Percentiles rank a stretch among this genome's conserved stretches.
These are phyloP conservation scores for Platorchestia sp. DNA, from an alignment of 1,140 invertebrate genomes.

Conservation along the genomic window DNA sequence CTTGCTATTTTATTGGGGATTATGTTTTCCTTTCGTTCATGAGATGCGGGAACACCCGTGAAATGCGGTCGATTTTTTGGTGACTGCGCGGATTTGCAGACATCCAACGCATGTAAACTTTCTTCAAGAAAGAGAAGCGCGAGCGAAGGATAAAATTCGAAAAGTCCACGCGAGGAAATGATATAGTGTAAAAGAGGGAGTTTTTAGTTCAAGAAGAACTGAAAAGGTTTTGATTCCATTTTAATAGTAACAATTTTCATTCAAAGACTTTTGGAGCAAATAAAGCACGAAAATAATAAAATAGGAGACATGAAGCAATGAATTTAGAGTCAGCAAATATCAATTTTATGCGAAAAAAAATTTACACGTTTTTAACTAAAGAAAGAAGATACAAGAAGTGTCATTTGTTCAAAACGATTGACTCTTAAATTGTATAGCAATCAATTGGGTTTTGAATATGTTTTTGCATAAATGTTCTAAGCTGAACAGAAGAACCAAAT, in stretches of 20 bases:
- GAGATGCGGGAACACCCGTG: conserved; percentile 15
- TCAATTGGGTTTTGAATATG: too few relatives aligned
- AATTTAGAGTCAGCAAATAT: background rate
- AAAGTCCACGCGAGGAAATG: background rate
- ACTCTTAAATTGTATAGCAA: too few relatives aligned
- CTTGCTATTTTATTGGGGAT: conserved; percentile 44
- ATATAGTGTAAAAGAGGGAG: background rate
- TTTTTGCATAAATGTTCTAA: too few relatives aligned
- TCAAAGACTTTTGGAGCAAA: background rate
- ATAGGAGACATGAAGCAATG: background rate
- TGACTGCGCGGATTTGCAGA: background rate
- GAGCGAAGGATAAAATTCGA: background rate
- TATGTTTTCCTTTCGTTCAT: conserved; percentile 30
- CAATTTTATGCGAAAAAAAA: too few relatives aligned
- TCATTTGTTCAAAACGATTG: too few relatives aligned
- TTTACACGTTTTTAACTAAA: too few relatives aligned
- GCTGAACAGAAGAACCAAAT: too few relatives aligned
- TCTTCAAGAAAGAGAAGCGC: background rate
- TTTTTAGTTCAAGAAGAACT: background rate
- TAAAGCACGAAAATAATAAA: background rate
- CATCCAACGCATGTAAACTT: background rate
- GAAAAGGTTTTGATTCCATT: background rate
- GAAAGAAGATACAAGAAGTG: too few relatives aligned
- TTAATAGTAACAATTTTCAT: background rate
- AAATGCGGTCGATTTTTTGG: conserved; percentile 38